Base-by-base conservation (phyloP, 2,888 invertebrate species). In the Patella pellucida region DNA sequence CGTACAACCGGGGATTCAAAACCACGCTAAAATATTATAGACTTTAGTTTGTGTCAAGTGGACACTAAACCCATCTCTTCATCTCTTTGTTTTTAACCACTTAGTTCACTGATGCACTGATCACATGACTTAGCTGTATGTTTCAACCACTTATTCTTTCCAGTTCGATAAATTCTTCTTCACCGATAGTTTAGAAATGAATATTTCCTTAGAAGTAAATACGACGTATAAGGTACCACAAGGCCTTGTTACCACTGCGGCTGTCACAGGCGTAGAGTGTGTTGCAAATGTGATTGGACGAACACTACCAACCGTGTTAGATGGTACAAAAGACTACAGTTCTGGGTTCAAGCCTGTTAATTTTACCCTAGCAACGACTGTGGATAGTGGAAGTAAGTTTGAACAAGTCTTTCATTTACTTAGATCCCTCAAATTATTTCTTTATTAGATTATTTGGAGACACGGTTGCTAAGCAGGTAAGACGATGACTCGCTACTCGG, bases 161-260 rank as follows among this genome's bases (percentile, higher is more conserved):
- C 80, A 88, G 88, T 82, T 84, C 72, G 79, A 78, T 2, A 67
- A 75, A 3, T 75, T 88, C 12, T 83, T 80, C 76, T 85, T 88
- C 79, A 82, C 84, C 27, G 87, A 87, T 69, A 79, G 79, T 5
- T 71, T 83, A 12, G 71, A 69, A 9, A 80, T 86, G 69, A 75
- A 71, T 19, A 78, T 84, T 2, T 68, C 69, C 0, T 69, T 86
- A 5, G 68, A 75, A 19, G 78, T 84, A 7, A 80, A 83, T 71
- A 74, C 73, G 7, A 74, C 78, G 12, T 79, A 81, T 9, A 54
- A 68, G 0, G 79, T 85, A 0, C 83, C 84, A 1, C 52, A 52
- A n/a, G 82, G 81, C 2, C 76, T 81, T 16, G 71, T 76, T 9
- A 81, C 80, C 0, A 78, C 77, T 41, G 74, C 79, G 15, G 81